Evolutionary conservation across 1,140 invertebrate species (phyloP).

Genomic region (Dreissena polymorpha): DNA sequence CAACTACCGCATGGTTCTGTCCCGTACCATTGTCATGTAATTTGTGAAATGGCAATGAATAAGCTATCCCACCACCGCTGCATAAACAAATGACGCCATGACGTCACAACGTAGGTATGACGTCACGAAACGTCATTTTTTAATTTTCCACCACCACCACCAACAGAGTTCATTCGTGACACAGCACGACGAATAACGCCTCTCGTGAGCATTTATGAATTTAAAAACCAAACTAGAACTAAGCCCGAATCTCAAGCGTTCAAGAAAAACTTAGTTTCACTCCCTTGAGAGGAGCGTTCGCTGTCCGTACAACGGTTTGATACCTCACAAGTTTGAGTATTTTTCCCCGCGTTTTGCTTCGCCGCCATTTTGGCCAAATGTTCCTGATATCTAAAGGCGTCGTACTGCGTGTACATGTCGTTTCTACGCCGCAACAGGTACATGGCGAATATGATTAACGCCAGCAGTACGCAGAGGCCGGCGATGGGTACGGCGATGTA

Average conservation of each 20-base stretch:
- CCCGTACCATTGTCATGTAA: too few relatives aligned
- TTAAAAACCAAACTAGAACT: too few relatives aligned
- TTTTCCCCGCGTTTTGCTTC: slow-evolving; percentile 50
- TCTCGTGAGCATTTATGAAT: too few relatives aligned
- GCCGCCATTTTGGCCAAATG: slow-evolving; percentile 51
- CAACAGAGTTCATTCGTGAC: too few relatives aligned
- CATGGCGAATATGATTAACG: slow-evolving; percentile 77
- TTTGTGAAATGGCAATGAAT: too few relatives aligned
- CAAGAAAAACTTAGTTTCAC: slow-evolving; percentile 76
- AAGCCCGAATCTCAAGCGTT: slow-evolving; percentile 58
- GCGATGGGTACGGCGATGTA: slow-evolving; percentile 77
- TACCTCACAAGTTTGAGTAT: slow-evolving; percentile 31
- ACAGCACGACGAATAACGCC: too few relatives aligned
- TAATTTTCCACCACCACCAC: too few relatives aligned
- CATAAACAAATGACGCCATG: too few relatives aligned
- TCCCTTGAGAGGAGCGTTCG: slow-evolving; percentile 75
- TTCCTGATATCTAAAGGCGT: slow-evolving; percentile 66
- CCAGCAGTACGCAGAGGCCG: slow-evolving; percentile 75
- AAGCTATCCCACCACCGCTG: too few relatives aligned
- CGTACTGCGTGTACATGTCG: slow-evolving; percentile 66
- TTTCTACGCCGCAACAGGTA: slow-evolving; percentile 71
- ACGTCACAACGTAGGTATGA: too few relatives aligned
- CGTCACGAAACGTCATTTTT: too few relatives aligned
- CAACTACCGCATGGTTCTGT: too few relatives aligned
- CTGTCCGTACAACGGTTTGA: slow-evolving; percentile 75